Conservation (phyloP, 2,797 vertebrate genomes). For the Cichlasoma orientale region DNA sequence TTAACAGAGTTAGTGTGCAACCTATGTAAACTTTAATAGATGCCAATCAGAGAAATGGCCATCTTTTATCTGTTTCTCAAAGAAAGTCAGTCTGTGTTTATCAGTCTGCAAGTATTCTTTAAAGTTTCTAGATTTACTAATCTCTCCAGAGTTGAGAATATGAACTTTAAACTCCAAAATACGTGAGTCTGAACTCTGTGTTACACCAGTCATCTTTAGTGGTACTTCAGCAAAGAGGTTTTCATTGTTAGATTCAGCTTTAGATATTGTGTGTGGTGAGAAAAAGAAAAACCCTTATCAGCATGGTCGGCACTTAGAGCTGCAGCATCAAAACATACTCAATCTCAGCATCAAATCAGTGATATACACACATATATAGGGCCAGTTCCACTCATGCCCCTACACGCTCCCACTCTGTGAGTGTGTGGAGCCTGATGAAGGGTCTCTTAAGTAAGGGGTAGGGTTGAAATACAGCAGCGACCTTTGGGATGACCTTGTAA, state of each 20-base stretch:
- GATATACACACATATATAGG: not conserved
- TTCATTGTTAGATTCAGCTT: not conserved
- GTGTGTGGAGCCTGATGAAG: not conserved
- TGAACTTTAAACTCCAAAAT: not conserved
- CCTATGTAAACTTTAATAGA: fast-evolving
- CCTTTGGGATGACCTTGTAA: not conserved
- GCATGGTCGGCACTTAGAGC: not conserved
- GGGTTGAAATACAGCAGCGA: not conserved
- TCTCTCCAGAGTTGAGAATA: not conserved
- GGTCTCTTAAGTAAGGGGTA: not conserved
- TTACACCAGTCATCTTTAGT: not conserved
- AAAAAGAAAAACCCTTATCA: not conserved
- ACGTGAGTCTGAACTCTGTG: not conserved
- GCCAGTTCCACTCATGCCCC: not conserved
- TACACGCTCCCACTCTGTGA: not conserved
- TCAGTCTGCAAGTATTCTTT: not conserved
- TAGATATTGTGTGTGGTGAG: not conserved
- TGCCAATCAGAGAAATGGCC: not conserved
- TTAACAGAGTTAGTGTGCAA: not conserved
- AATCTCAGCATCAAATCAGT: not conserved
- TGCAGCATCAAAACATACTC: not conserved
- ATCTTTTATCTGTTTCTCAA: not conserved
- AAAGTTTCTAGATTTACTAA: too few species aligned
- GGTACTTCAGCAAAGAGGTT: not conserved
- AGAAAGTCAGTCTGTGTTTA: not conserved